Evolutionary conservation across 1,140 invertebrate species (phyloP).

Genomic region (Euwallacea similis): DNA sequence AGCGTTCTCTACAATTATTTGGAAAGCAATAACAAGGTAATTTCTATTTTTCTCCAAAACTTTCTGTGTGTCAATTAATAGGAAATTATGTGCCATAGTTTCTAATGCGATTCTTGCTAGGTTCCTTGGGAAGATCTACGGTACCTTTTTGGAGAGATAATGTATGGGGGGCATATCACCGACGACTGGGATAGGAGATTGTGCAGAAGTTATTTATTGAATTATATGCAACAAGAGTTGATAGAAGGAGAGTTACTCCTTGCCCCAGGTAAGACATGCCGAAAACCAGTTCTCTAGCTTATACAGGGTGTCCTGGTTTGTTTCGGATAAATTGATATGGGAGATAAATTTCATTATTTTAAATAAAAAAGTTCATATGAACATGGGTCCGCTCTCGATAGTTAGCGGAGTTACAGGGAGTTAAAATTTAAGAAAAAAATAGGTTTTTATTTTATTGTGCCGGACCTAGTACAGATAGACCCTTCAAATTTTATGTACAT

Average conservation of each 20-base stretch:
- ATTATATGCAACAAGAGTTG: constrained; percentile 89
- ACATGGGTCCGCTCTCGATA: too few relatives aligned
- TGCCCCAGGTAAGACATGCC: constrained; percentile 63
- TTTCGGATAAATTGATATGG: too few relatives aligned
- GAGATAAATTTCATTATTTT: too few relatives aligned
- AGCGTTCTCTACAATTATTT: constrained; percentile 92
- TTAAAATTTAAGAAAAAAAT: too few relatives aligned
- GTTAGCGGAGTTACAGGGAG: too few relatives aligned
- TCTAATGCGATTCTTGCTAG: constrained; percentile 57
- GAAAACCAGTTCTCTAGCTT: too few relatives aligned
- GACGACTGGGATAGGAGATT: constrained; percentile 94
- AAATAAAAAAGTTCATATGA: too few relatives aligned
- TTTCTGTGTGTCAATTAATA: neutral
- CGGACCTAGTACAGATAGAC: too few relatives aligned
- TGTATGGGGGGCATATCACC: constrained; percentile 98
- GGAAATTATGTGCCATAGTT: neutral
- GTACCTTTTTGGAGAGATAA: constrained; percentile 94
- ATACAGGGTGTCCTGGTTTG: too few relatives aligned
- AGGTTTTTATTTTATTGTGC: too few relatives aligned
- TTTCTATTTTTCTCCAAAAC: neutral
- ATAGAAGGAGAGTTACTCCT: constrained; percentile 78
- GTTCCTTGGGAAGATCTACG: constrained; percentile 93
- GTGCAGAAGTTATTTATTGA: constrained; percentile 90
- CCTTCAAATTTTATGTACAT: too few relatives aligned
- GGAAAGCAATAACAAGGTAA: constrained; percentile 75